These are phyloP conservation scores for Hypselothyrea guttata DNA, from an alignment of 2,888 invertebrate species.

Conservation along the genomic window DNA sequence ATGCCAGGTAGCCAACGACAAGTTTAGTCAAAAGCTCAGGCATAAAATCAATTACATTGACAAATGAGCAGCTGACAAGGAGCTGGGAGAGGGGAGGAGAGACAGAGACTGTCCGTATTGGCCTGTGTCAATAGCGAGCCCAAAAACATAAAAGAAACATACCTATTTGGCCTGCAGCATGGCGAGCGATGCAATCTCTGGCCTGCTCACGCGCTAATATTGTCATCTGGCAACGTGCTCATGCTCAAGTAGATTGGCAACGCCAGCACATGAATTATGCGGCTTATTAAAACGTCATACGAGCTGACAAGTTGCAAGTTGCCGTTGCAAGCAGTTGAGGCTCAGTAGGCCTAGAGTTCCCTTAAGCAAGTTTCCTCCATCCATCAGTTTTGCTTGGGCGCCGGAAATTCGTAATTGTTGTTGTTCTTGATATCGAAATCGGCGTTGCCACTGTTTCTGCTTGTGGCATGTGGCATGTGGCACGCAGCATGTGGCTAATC, in stretches of 20 bases:
- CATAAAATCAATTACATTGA: conserved; percentile 77
- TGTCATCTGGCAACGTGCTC: conserved; percentile 24
- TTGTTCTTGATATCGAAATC: conserved; percentile 33
- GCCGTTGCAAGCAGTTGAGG: conserved; percentile 54
- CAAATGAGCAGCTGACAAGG: conserved; percentile 75
- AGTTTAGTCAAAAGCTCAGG: conserved; percentile 69
- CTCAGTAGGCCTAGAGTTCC: conserved; percentile 1
- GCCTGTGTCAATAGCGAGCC: conserved; percentile 55
- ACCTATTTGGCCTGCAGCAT: too few relatives aligned
- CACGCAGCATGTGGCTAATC: conserved; percentile 44
- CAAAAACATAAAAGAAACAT: conserved; percentile 34
- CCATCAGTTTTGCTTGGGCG: conserved; percentile 14
- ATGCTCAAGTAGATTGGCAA: conserved; percentile 16
- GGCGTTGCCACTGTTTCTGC: conserved; percentile 38
- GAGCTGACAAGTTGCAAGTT: conserved; percentile 76
- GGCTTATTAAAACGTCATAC: conserved; percentile 80
- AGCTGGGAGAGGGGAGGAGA: conserved; percentile 26
- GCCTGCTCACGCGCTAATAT: conserved; percentile 46
- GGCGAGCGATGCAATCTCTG: conserved; percentile 28
- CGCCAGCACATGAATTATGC: conserved; percentile 74
- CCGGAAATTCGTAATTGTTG: conserved; percentile 68
- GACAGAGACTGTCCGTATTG: not conserved
- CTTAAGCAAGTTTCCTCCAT: not conserved
- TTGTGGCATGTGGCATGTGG: not conserved
- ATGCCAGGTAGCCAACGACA: conserved; percentile 35